Conservation (phyloP, 2,797 vertebrate species). For the Phyllotis vaccarum region DNA sequence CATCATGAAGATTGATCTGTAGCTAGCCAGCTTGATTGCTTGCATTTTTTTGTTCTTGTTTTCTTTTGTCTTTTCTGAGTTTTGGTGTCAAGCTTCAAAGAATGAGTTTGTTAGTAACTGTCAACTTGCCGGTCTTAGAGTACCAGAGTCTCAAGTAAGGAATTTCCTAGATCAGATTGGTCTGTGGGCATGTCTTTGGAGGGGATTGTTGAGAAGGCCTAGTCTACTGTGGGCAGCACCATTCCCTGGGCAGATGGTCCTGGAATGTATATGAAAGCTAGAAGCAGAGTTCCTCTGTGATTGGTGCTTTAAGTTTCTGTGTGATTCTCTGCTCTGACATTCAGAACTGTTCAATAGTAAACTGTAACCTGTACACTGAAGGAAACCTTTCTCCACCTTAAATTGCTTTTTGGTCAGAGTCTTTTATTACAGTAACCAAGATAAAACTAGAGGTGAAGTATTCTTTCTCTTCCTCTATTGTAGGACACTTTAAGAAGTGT, state of each 20-base stretch:
- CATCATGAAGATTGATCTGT: not conserved
- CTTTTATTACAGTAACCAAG: not conserved
- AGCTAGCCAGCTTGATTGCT: not conserved
- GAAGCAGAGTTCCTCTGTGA: not conserved
- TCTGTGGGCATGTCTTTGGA: not conserved
- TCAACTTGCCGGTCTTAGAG: not conserved
- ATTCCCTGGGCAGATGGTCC: not conserved
- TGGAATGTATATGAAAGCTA: not conserved
- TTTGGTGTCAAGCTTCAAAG: not conserved
- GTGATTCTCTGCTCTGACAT: not conserved
- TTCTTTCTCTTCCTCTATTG: not conserved
- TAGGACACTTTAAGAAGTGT: not conserved
- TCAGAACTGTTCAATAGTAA: not conserved
- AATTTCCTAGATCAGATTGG: not conserved
- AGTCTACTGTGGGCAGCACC: not conserved
- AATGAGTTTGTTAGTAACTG: not conserved
- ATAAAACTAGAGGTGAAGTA: not conserved
- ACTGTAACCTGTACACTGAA: not conserved
- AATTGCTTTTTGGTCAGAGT: not conserved
- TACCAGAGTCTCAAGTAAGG: not conserved
- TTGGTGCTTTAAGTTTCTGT: not conserved
- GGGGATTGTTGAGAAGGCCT: not conserved
- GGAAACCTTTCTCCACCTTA: not conserved
- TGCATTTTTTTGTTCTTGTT: not conserved
- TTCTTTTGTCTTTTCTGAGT: not conserved